Evolutionary conservation across 2,888 invertebrate species (phyloP).

Genomic region (Rhyacophila evoluta): DNA sequence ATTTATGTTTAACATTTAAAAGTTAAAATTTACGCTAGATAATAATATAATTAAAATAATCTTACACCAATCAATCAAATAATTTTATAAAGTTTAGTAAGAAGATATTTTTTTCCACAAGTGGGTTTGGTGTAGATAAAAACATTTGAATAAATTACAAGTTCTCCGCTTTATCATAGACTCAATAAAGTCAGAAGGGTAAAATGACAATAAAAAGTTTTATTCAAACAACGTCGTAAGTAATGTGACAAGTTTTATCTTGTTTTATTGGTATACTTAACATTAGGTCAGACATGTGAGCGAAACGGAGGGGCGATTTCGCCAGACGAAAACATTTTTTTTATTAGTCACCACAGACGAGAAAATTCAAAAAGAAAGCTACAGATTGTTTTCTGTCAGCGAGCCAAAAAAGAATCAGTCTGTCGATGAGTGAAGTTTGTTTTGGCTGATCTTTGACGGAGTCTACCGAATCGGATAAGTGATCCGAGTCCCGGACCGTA

Average conservation of each 20-base stretch:
- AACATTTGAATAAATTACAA: not conserved
- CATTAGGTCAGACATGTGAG: not conserved
- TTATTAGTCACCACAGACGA: not conserved
- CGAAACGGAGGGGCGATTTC: not conserved
- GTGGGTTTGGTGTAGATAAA: not conserved
- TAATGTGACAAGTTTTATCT: not conserved
- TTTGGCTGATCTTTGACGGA: not conserved
- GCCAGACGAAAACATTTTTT: constrained; percentile 6
- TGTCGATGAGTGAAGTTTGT: constrained; percentile 4
- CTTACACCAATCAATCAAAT: no score
- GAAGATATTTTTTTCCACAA: not conserved
- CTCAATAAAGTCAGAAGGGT: constrained; percentile 11
- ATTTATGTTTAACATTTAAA: no score
- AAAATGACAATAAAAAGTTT: not conserved
- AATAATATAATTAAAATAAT: no score
- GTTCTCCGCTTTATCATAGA: not conserved
- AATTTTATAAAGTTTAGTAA: no score
- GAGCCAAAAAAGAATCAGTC: not conserved
- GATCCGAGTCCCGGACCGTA: not conserved
- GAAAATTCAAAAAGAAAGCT: not conserved
- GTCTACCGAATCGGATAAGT: not conserved
- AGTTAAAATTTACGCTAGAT: no score
- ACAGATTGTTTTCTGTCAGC: constrained; percentile 19
- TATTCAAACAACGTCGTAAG: not conserved
- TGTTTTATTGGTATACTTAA: not conserved